phyloP scores from a whole-genome alignment of 2,888 invertebrate genomes.

The Busseola fusca region DNA sequence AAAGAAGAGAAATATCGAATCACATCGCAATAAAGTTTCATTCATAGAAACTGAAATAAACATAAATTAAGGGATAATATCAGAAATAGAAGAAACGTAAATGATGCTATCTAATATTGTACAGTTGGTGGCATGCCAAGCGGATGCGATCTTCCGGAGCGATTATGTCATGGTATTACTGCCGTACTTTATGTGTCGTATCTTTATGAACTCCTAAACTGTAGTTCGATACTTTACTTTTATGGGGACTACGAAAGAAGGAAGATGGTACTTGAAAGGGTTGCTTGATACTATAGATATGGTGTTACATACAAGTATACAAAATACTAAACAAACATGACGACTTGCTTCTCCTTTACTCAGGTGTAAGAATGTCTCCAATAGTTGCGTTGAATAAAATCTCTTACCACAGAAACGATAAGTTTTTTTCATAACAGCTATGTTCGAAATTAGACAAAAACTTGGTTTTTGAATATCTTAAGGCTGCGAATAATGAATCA shows the following conservation, averaged over 20 bases:
- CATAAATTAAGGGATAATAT: constrained; percentile 59
- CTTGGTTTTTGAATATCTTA: no score
- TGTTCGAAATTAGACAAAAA: neutral
- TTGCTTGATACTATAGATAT: constrained; percentile 1
- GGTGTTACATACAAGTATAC: no score
- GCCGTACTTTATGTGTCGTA: constrained; percentile 30
- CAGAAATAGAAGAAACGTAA: constrained; percentile 71
- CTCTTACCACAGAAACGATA: neutral
- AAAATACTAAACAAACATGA: neutral
- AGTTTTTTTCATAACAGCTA: neutral
- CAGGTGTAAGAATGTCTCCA: no score
- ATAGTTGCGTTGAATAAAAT: neutral
- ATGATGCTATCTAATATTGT: constrained; percentile 71
- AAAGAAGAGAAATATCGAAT: constrained; percentile 1
- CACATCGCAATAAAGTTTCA: constrained; percentile 31
- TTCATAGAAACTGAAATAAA: constrained; percentile 62
- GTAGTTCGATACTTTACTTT: constrained; percentile 24
- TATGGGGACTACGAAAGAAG: neutral
- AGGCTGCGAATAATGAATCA: neutral
- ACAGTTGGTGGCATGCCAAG: constrained; percentile 80
- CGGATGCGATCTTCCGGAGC: constrained; percentile 85
- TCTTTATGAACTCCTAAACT: constrained; percentile 33
- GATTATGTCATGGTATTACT: constrained; percentile 76
- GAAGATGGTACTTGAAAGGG: neutral
- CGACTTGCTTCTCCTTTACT: no score